phyloP scores from a whole-genome alignment of 2,113 vertebrate genomes.

The Martes martes region DNA sequence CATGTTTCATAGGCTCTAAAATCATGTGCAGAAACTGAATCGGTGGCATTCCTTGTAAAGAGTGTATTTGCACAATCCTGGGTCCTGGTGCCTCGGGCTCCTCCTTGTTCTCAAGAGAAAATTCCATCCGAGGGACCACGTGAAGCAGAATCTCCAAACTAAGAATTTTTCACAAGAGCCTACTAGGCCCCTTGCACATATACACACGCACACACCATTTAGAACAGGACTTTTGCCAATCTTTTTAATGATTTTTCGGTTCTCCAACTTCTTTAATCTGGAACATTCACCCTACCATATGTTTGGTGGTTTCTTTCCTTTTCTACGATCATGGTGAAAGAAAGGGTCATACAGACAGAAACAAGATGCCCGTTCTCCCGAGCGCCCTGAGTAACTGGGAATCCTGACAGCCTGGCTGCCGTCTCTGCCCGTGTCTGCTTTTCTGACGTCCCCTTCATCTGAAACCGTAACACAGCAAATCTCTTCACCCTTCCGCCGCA shows the following conservation, averaged over 20 bases:
- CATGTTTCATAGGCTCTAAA: slow-evolving; percentile 73
- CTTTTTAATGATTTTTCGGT: slow-evolving; percentile 2
- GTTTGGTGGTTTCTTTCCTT: neutral
- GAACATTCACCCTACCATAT: neutral
- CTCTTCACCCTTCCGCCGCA: neutral
- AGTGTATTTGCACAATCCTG: slow-evolving; percentile 72
- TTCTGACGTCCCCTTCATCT: neutral
- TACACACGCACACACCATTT: neutral
- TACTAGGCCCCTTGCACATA: neutral
- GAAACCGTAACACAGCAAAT: neutral
- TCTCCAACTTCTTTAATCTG: slow-evolving; percentile 6
- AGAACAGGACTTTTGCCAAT: slow-evolving; percentile 53
- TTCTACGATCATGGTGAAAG: neutral
- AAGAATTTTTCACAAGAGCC: neutral
- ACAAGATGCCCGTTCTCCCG: neutral
- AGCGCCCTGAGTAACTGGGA: neutral
- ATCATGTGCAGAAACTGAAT: slow-evolving; percentile 67
- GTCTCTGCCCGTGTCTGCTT: neutral
- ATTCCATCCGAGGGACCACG: slow-evolving; percentile 25
- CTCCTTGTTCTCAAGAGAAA: slow-evolving; percentile 62
- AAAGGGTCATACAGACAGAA: neutral
- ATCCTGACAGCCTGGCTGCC: neutral
- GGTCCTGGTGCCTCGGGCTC: slow-evolving; percentile 69
- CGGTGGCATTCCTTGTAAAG: slow-evolving; percentile 59
- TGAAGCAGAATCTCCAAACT: neutral